Evolutionary conservation across 2,113 vertebrate species (phyloP).

Genomic region (Archilochus colubris): DNA sequence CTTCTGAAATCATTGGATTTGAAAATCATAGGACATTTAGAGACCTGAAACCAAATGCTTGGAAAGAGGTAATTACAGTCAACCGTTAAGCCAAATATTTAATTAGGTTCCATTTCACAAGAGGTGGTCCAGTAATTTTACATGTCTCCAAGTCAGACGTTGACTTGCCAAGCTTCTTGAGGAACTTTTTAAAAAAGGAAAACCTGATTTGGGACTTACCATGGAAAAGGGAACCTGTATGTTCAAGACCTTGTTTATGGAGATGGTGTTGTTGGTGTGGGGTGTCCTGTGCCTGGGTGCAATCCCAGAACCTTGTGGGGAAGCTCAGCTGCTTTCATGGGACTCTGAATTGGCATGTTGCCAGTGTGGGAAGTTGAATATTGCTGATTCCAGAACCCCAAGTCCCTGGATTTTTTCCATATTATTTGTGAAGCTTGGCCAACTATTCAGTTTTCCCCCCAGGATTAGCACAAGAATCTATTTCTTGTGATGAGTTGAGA

Average conservation of each 20-base stretch:
- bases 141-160: background rate
- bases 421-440: conserved; percentile 43
- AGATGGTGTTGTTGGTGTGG: background rate
- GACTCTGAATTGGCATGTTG: background rate
- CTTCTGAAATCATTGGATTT: conserved; percentile 9
- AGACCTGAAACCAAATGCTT: conserved; percentile 18
- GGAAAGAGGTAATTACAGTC: conserved; percentile 19
- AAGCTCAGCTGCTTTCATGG: background rate
- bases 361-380: background rate
- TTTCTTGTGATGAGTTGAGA: conserved; percentile 40
- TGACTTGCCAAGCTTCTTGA: conserved; percentile 4
- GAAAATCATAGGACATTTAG: background rate
- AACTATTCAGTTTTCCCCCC: conserved; percentile 33
- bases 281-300: background rate
- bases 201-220: background rate
- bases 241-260: background rate
- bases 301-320: background rate
- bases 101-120: conserved; percentile 43
- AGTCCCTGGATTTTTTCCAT: conserved; percentile 52
- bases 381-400: conserved; percentile 10
- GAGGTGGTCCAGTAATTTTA: conserved; percentile 13
- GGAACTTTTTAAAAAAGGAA: background rate
- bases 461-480: background rate
- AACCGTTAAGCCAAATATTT: conserved; percentile 30
- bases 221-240: background rate